These are phyloP conservation scores for Tadarida brasiliensis DNA, from an alignment of 2,797 vertebrate species.

Conservation along the genomic window DNA sequence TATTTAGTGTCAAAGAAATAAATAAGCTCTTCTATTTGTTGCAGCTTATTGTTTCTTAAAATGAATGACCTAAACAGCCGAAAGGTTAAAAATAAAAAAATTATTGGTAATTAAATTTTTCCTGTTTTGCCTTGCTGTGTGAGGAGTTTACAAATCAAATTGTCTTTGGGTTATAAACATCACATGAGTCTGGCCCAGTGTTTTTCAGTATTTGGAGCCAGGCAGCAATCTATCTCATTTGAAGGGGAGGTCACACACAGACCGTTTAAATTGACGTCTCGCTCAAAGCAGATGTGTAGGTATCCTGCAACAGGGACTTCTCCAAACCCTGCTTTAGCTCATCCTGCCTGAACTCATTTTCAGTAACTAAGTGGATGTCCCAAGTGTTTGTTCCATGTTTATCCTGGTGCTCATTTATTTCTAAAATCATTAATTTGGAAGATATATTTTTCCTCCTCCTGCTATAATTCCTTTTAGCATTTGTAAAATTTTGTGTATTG, in stretches of 20 bases:
- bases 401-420: not conserved
- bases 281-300: not conserved
- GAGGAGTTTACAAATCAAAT: slow-evolving; percentile 19
- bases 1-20: slow-evolving; percentile 19
- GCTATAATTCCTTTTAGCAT: not conserved
- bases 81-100: slow-evolving; percentile 35
- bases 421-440: not conserved
- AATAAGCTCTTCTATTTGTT: slow-evolving; percentile 7
- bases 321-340: not conserved
- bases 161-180: not conserved
- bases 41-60: slow-evolving; percentile 21
- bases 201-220: not conserved
- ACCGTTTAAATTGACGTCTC: not conserved
- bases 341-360: not conserved
- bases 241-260: not conserved
- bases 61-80: not conserved
- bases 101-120: not conserved
- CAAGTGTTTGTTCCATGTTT: not conserved
- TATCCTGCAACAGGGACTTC: not conserved
- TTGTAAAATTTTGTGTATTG: not conserved
- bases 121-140: not conserved
- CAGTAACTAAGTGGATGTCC: not conserved
- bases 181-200: not conserved
- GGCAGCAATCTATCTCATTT: not conserved
- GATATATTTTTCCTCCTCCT: not conserved